Conservation (phyloP, 2,113 vertebrate genomes). For the Mixornis gularis region DNA sequence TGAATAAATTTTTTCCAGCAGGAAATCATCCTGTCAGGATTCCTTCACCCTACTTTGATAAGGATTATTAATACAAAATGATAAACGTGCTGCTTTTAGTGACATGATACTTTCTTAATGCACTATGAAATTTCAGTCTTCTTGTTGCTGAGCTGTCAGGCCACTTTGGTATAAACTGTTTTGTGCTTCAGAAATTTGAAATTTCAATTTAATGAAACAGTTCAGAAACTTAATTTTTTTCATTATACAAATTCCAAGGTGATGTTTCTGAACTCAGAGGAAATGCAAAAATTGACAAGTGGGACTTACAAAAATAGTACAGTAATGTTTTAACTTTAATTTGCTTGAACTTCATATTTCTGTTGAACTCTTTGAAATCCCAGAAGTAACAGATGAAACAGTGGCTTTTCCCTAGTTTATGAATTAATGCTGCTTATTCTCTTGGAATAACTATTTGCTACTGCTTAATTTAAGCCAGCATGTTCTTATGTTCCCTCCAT, state of each 20-base stretch:
- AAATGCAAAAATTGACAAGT: neutral
- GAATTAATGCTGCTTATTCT: neutral
- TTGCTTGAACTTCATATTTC: neutral
- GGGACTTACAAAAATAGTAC: neutral
- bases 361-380: conserved; percentile 8
- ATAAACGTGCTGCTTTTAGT: neutral
- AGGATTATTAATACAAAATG: neutral
- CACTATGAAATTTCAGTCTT: neutral
- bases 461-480: neutral
- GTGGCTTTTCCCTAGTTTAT: neutral
- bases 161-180: neutral
- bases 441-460: conserved; percentile 7
- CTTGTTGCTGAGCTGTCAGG: neutral
- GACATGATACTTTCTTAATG: neutral
- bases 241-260: neutral
- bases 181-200: neutral
- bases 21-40: neutral
- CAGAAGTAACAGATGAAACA: conserved; percentile 6
- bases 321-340: neutral
- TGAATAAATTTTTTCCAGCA: neutral
- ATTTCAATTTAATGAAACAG: neutral
- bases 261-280: neutral
- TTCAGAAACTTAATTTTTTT: neutral
- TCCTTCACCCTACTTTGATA: neutral
- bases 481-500: conserved; percentile 29